A percentile compares a stretch with the other conserved stretches of the same genome.
Evolutionary conservation across 2,797 vertebrate species (phyloP).

Genomic region (Todus mexicanus): DNA sequence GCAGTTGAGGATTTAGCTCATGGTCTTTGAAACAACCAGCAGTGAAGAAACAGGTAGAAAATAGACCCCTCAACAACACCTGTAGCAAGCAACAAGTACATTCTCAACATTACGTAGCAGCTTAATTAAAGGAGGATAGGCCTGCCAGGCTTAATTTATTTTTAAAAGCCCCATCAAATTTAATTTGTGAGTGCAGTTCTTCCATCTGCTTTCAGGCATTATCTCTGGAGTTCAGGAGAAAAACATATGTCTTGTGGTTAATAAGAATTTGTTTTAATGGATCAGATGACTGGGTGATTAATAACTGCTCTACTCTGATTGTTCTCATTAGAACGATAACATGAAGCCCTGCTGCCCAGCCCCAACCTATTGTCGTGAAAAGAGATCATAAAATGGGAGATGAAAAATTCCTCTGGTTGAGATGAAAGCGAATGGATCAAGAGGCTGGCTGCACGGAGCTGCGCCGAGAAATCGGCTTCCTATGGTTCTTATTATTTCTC

Average conservation of each 20-base stretch:
- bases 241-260: conserved; percentile 69
- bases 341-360: neutral
- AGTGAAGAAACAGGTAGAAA: neutral
- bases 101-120: neutral
- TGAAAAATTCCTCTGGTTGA: conserved; percentile 64
- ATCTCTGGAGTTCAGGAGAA: conserved; percentile 71
- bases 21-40: neutral
- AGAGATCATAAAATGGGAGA: conserved; percentile 53
- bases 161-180: conserved; percentile 65
- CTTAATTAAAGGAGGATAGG: conserved; percentile 43
- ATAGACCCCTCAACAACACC: neutral
- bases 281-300: conserved; percentile 68
- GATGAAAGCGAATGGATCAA: conserved; percentile 65
- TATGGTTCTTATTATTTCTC: conserved; percentile 30
- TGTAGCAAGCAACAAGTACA: neutral
- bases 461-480: neutral
- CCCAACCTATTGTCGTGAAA: neutral
- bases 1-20: neutral
- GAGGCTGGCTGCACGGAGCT: conserved; percentile 34
- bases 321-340: conserved; percentile 57
- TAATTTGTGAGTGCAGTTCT: conserved; percentile 62
- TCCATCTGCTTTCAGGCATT: conserved; percentile 70
- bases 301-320: conserved; percentile 56
- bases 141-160: conserved; percentile 58
- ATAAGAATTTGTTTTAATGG: conserved; percentile 66